Evolutionary conservation across 2,888 invertebrate genomes (phyloP).

Genomic region (Dryocosmus kuriphilus): DNA sequence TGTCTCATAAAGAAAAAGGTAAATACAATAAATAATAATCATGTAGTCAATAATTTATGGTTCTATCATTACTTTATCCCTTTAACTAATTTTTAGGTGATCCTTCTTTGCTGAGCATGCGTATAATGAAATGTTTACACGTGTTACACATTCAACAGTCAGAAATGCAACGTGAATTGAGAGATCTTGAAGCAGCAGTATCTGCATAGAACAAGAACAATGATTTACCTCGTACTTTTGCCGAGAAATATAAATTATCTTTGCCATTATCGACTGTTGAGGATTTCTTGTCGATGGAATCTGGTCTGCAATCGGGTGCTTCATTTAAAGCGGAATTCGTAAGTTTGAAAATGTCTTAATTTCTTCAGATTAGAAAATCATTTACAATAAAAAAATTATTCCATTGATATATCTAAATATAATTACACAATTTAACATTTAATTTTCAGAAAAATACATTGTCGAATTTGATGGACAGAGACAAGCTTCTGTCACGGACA

Average conservation of each 20-base stretch:
- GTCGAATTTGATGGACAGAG: neutral
- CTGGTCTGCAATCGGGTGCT: neutral
- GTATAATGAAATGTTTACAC: neutral
- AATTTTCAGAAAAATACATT: too few species aligned
- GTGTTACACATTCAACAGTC: neutral
- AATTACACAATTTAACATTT: neutral
- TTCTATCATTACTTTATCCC: neutral
- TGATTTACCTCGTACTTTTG: neutral
- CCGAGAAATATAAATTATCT: conserved; percentile 2
- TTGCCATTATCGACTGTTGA: neutral
- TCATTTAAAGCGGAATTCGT: conserved; percentile 17
- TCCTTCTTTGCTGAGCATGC: too few species aligned
- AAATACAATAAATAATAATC: too few species aligned
- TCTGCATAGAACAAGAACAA: neutral
- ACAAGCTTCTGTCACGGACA: neutral
- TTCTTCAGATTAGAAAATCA: neutral
- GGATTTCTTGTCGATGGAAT: neutral
- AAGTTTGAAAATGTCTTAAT: neutral
- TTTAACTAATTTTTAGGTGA: neutral
- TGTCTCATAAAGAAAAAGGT: too few species aligned
- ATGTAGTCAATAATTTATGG: neutral
- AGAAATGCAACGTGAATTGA: neutral
- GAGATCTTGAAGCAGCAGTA: neutral
- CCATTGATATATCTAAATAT: neutral
- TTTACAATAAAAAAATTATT: neutral